A percentile compares a stretch with the other conserved stretches of the same genome.
phyloP scores from a whole-genome alignment of 2,888 invertebrate genomes.

The Cheiracanthium punctorium region DNA sequence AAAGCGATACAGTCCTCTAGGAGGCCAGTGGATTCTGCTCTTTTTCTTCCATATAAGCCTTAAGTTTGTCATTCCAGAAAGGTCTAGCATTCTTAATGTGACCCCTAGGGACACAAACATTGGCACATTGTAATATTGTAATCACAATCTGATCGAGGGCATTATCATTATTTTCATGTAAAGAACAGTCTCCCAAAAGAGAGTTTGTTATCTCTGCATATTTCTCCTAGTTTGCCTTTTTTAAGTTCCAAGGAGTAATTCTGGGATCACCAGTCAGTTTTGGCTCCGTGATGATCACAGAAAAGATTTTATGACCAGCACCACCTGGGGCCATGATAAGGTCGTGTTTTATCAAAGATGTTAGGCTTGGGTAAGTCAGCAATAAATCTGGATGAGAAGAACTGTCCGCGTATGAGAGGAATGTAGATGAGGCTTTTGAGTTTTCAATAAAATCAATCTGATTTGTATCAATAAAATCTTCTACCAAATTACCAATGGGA shows the following conservation, averaged over 20 bases:
- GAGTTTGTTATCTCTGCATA: background rate
- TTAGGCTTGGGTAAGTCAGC: conserved; percentile 12
- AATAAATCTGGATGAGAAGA: conserved; percentile 14
- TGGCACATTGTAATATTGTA: background rate
- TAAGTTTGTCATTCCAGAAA: too few relatives aligned
- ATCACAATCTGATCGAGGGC: background rate
- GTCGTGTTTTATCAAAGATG: background rate
- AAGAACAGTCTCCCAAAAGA: background rate
- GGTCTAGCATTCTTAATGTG: too few relatives aligned
- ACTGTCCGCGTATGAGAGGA: background rate
- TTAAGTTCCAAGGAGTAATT: background rate
- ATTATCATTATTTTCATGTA: background rate
- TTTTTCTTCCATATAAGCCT: too few relatives aligned
- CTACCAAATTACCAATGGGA: conserved; percentile 5
- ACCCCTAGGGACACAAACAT: background rate
- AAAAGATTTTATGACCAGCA: background rate
- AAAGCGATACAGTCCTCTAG: too few relatives aligned
- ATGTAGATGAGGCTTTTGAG: background rate
- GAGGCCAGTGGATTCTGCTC: too few relatives aligned
- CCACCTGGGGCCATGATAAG: background rate
- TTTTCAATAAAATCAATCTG: conserved; percentile 29
- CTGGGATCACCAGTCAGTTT: background rate
- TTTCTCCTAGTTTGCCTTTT: conserved; percentile 12
- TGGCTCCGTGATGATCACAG: background rate
- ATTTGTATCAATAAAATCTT: conserved; percentile 23